phyloP scores from a whole-genome alignment of 2,797 vertebrate species.

The Merluccius polli region DNA sequence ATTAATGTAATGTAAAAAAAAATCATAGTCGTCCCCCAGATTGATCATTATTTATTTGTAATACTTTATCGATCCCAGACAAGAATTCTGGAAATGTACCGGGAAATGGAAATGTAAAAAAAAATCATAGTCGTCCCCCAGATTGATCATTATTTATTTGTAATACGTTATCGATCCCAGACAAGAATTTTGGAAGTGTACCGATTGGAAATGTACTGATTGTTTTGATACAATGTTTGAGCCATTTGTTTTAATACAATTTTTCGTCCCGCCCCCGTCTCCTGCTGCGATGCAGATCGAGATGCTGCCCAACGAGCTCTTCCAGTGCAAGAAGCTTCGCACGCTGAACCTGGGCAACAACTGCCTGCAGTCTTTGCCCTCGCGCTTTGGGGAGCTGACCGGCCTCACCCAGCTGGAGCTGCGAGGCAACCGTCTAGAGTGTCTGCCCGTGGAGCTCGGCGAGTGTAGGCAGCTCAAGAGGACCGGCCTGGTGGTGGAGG shows the following conservation, averaged over 20 bases:
- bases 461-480: slow-evolving; percentile 92
- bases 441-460: slow-evolving; percentile 93
- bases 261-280: no score
- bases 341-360: slow-evolving; percentile 95
- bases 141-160: not conserved
- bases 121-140: not conserved
- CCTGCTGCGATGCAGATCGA: slow-evolving; percentile 78
- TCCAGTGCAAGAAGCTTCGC: slow-evolving; percentile 96
- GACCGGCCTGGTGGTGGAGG: slow-evolving; percentile 90
- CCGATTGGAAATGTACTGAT: no score
- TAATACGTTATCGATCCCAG: not conserved
- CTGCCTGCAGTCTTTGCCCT: slow-evolving; percentile 87
- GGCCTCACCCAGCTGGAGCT: slow-evolving; percentile 92
- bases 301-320: slow-evolving; percentile 90
- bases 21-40: not conserved
- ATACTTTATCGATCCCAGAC: no score
- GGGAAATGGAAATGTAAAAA: no score
- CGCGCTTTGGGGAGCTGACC: slow-evolving; percentile 92
- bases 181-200: no score
- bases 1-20: no score
- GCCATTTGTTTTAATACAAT: no score
- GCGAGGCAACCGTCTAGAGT: slow-evolving; percentile 91
- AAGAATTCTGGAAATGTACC: no score
- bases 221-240: no score
- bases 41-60: not conserved